These are phyloP conservation scores for Alethe diademata DNA, from an alignment of 2,113 vertebrate species.

Conservation along the genomic window DNA sequence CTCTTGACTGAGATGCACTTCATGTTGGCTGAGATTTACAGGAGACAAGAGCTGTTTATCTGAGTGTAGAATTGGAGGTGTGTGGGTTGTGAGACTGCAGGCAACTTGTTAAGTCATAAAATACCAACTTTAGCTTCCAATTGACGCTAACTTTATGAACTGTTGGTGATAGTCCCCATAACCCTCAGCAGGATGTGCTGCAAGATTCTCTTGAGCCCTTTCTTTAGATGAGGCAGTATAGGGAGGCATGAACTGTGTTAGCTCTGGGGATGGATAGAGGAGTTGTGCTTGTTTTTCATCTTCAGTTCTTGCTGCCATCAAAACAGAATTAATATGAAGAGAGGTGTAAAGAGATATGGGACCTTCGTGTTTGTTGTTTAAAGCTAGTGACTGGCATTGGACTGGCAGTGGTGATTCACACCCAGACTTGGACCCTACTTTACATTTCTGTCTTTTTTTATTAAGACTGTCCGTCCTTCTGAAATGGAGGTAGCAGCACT, in stretches of 20 bases:
- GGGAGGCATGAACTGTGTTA: not conserved
- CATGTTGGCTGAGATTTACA: not conserved
- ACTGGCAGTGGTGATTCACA: not conserved
- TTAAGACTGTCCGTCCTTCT: not conserved
- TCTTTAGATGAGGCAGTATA: not conserved
- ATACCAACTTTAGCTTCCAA: not conserved
- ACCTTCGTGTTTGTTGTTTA: not conserved
- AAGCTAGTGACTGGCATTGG: not conserved
- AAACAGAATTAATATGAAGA: not conserved
- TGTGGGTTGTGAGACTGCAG: slow-evolving; percentile 29
- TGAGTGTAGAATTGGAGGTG: not conserved
- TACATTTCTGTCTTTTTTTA: not conserved
- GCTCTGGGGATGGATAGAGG: not conserved
- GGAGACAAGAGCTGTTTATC: not conserved
- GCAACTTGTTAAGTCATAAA: not conserved
- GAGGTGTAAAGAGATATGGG: not conserved
- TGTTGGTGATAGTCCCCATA: not conserved
- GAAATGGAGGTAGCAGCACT: not conserved
- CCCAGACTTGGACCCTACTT: not conserved
- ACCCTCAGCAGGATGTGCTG: not conserved
- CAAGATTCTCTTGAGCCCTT: not conserved
- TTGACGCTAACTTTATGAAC: not conserved
- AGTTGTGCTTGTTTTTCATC: not conserved
- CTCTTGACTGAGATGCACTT: not conserved
- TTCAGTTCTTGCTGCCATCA: not conserved